Conservation (phyloP, 2,888 invertebrate species). For the Hirtodrosophila histrioides region DNA sequence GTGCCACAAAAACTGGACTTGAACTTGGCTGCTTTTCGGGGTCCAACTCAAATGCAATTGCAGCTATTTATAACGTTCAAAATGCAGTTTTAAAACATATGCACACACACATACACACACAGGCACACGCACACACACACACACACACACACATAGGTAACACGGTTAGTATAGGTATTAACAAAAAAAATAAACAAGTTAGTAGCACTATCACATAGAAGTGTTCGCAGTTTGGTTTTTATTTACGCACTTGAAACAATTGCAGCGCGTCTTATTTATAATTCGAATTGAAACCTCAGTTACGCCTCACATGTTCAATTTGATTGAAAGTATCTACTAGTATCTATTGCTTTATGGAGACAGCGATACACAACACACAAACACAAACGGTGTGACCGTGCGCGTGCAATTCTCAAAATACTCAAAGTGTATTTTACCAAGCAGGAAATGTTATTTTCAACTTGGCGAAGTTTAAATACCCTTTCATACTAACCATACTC, state of each 20-base stretch:
- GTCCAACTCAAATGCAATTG: constrained; percentile 20
- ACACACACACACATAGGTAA: constrained; percentile 7
- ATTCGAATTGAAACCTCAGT: constrained; percentile 7
- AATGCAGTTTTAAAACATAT: constrained; percentile 53
- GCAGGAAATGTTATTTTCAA: not conserved
- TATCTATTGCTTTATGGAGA: constrained; percentile 16
- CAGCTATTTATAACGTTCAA: constrained; percentile 44
- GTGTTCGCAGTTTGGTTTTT: not conserved
- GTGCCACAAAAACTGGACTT: constrained; percentile 45
- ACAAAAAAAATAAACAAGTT: no score
- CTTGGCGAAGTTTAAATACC: not conserved
- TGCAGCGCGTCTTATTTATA: constrained; percentile 20
- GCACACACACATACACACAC: constrained; percentile 2
- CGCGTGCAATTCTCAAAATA: constrained; percentile 3
- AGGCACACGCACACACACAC: constrained; percentile 3
- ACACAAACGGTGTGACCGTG: constrained; percentile 28
- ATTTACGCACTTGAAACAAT: constrained; percentile 22
- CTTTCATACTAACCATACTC: not conserved
- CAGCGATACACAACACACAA: constrained; percentile 34
- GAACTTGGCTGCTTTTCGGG: constrained; percentile 41
- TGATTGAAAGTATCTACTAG: constrained; percentile 18
- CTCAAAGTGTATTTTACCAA: not conserved
- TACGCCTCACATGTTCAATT: constrained; percentile 38
- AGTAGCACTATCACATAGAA: not conserved
- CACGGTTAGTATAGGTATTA: no score